Evolutionary conservation across 2,113 vertebrate species (phyloP).

Genomic region (Oncorhynchus mykiss): DNA sequence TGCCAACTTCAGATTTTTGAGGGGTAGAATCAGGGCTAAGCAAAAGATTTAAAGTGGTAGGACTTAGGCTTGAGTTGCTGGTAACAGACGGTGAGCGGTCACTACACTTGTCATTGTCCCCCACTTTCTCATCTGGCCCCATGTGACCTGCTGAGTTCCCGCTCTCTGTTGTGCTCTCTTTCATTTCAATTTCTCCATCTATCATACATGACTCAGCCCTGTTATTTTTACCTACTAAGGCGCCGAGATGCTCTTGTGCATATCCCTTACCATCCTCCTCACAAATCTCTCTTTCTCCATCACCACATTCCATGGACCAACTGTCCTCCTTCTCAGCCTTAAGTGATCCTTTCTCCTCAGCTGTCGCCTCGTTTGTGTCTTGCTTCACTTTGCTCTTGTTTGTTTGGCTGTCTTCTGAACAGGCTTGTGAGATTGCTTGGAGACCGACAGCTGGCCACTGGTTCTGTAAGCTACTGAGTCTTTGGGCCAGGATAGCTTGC

Average conservation of each 20-base stretch:
- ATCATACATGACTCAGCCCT: slow-evolving; percentile 31
- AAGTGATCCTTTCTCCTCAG: slow-evolving; percentile 20
- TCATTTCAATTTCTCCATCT: slow-evolving; percentile 41
- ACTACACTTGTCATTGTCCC: slow-evolving; percentile 9
- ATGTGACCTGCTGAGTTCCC: slow-evolving; percentile 21
- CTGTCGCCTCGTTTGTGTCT: slow-evolving; percentile 21
- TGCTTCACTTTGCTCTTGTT: slow-evolving; percentile 34
- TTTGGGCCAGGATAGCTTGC: slow-evolving; percentile 78
- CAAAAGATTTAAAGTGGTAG: slow-evolving; percentile 63
- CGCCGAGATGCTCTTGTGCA: slow-evolving; percentile 23
- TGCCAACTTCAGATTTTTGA: slow-evolving; percentile 63
- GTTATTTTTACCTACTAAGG: slow-evolving; percentile 41
- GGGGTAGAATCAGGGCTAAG: slow-evolving; percentile 69
- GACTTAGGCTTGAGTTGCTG: slow-evolving; percentile 63
- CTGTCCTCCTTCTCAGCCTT: slow-evolving; percentile 23
- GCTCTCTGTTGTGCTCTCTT: slow-evolving; percentile 51
- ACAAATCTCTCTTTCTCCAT: slow-evolving; percentile 28
- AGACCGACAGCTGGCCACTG: slow-evolving; percentile 68
- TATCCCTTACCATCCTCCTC: slow-evolving; percentile 38
- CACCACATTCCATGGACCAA: neutral
- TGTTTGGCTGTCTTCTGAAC: slow-evolving; percentile 54
- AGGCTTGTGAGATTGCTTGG: slow-evolving; percentile 38
- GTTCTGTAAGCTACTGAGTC: slow-evolving; percentile 72
- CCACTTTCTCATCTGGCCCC: slow-evolving; percentile 32
- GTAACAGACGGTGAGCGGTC: slow-evolving; percentile 59